A percentile compares a stretch with the other conserved stretches of the same genome.
Conservation (phyloP, 2,113 vertebrate species). For the Actenoides lindsayi region DNA sequence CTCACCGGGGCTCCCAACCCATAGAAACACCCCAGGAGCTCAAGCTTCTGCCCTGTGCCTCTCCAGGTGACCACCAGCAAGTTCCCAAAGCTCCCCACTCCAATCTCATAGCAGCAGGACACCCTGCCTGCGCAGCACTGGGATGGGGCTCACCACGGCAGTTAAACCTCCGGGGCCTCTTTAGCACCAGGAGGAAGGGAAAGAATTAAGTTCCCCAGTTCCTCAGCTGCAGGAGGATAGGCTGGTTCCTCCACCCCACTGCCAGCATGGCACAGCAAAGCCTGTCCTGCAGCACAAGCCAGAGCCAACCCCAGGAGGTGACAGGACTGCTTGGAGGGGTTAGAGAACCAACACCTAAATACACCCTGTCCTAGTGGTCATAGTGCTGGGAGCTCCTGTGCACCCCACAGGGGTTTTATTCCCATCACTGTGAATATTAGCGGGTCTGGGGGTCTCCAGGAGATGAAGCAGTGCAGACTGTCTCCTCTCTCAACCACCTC, state of each 20-base stretch:
- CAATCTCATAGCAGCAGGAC: fast-evolving
- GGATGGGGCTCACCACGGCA: neutral
- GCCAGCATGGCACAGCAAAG: fast-evolving
- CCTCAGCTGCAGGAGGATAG: fast-evolving
- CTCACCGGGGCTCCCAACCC: fast-evolving
- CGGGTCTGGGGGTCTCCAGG: neutral
- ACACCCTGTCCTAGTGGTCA: neutral
- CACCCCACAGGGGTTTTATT: neutral
- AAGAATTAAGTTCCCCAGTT: neutral
- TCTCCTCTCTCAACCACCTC: neutral
- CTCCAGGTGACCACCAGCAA: neutral
- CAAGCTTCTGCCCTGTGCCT: neutral
- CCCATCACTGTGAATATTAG: neutral
- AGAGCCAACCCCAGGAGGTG: neutral
- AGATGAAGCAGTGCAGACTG: neutral
- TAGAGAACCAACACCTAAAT: neutral
- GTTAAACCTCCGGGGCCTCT: neutral
- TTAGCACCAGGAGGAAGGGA: neutral
- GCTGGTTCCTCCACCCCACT: neutral
- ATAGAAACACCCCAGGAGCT: neutral
- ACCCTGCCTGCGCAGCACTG: neutral
- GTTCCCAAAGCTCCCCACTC: neutral
- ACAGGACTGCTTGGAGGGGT: neutral
- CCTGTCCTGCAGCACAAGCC: neutral
- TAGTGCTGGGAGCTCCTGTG: neutral